Base-by-base conservation (phyloP, 2,888 invertebrate genomes). In the Holacanthella duospinosa region DNA sequence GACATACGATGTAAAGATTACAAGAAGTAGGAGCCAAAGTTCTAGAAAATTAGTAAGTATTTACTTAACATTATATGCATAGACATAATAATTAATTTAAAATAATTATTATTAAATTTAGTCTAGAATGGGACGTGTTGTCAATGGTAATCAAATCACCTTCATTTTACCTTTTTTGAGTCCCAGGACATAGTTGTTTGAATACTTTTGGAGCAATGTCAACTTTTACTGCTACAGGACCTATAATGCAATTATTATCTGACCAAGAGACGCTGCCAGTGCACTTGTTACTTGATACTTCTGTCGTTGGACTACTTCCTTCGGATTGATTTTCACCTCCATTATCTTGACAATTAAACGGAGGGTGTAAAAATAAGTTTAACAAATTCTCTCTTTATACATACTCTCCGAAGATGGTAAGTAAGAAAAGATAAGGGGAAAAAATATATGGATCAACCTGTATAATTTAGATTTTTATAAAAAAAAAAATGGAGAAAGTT, bases 171-270 rank as follows among this genome's bases (percentile, higher is more conserved):
- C 36, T 2, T 6, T 1, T 36, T n/a, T 44, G 21, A 12, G n/a
- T n/a, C n/a, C n/a, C n/a, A 3, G 65, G 66, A 53, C 68, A 68
- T 6, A 68, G 57, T 56, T 61, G 48, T 19, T 29, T 56, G 63
- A 63, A 67, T 36, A 65, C 64, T n/a, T 61, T 44, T 29, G 56
- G 56, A 36, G 66, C 60, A 55, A 66, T 63, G 55, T 68, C 66
- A 24, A 4, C 29, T 44, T 43, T 60, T 24, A 63, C 29, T 43
- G 56, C 43, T 43, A 66, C 64, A 44, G 68, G 66, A 12, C 68
- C 68, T 24, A 62, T 60, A 9, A 65, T 12, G 59, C 68, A 68
- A 55, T 63, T 65, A 12, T 25, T 53, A 21, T 66, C 64, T 21
- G 65, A 63, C 65, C 62, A 65, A 9, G 27, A 21, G 24, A 65